Conservation (phyloP, 2,113 vertebrate species). For the Apaloderma vittatum region DNA sequence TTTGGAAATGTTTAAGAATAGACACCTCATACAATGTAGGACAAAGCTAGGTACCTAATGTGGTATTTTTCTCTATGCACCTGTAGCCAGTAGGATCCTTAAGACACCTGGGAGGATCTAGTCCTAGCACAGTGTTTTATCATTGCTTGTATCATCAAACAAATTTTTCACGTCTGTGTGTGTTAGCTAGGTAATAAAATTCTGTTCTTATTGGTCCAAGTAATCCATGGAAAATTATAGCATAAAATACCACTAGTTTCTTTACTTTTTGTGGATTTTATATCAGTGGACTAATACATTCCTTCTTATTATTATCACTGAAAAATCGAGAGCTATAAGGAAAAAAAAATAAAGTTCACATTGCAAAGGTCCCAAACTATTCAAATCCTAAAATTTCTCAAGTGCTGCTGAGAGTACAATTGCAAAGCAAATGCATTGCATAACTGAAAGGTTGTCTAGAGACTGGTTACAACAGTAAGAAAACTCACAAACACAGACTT, state of each 20-base stretch:
- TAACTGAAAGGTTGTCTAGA: neutral
- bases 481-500: neutral
- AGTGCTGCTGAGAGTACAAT: neutral
- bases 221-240: neutral
- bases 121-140: neutral
- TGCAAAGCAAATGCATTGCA: neutral
- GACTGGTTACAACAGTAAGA: neutral
- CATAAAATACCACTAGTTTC: neutral
- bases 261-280: neutral
- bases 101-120: neutral
- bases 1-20: neutral
- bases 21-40: rapidly evolving
- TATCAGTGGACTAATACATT: neutral
- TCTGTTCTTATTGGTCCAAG: neutral
- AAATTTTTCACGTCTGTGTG: neutral
- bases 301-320: neutral
- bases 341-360: neutral
- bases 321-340: neutral
- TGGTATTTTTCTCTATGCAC: neutral
- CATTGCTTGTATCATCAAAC: rapidly evolving
- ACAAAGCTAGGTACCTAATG: neutral
- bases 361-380: neutral
- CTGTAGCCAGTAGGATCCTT: neutral
- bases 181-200: neutral
- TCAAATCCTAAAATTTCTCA: neutral